Evolutionary conservation across 2,797 vertebrate species (phyloP), one percentile per base, ranked within the genome.

Genomic region (Morelia viridis): DNA sequence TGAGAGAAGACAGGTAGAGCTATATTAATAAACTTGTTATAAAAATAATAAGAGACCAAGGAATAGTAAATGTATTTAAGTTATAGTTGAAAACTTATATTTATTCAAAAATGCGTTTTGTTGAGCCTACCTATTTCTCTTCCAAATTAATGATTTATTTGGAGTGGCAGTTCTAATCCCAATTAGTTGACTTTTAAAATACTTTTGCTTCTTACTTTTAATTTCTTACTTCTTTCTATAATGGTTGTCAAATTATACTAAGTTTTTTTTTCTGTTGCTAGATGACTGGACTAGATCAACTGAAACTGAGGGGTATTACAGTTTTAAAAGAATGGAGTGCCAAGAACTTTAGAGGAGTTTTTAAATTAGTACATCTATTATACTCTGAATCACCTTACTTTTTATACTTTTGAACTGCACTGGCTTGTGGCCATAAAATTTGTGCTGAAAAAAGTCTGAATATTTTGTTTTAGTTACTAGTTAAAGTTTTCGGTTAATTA

Each of bases 1-100:
- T 91, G 94, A 93, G 31, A 91, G 93, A 95, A 57, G 89, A 80
- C 96, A 96, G 96, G 97, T 97, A 95, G 92, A 92, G 90, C 28
- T 87, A 31, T 57, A 89, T 60, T 80, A 91, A 76, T 90, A 84
- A 85, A 53, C 5, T 2, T 26, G 7, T 65, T 87, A 46, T 57
- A 31, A 58, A 60, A 89, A 24, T 56, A 76, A 4, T 28, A 89
- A 46, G 22, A 64, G 46, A 11, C 13, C 31, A 87, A 46, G 41
- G 60, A 65, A 17, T 50, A 65, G 50, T 92, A 64, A 41, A 17
- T 71, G 3, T 6, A 13, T 41, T 28, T 91, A 2, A 28, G 26
- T 3, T 31, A 9, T 4, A 61, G 11, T 28, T 61, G 41, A 5
- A 0, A 89, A 41, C 17, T 50, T 26, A 57, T 2, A 2, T 12